These are phyloP conservation scores for Poecilia latipinna DNA, from an alignment of 2,113 vertebrate genomes.

Conservation along the genomic window DNA sequence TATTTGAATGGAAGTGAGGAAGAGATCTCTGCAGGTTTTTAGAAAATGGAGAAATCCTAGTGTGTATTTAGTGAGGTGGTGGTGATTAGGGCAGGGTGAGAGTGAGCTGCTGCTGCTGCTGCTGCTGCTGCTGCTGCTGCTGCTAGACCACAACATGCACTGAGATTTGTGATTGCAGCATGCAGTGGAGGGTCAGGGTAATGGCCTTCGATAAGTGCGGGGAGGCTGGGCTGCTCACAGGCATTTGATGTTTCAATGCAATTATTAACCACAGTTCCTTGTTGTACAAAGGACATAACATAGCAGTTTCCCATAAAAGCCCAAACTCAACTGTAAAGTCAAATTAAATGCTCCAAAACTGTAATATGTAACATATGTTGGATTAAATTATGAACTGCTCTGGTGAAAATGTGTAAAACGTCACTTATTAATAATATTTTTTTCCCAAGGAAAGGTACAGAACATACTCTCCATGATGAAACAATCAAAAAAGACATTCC, in stretches of 20 bases:
- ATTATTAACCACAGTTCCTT: too few species aligned
- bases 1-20: background rate
- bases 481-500: too few species aligned
- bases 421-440: too few species aligned
- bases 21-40: background rate
- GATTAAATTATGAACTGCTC: too few species aligned
- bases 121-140: background rate
- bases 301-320: too few species aligned
- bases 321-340: too few species aligned
- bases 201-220: constrained; percentile 22
- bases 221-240: constrained; percentile 43
- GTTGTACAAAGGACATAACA: too few species aligned
- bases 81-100: constrained; percentile 18
- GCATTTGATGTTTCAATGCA: constrained; percentile 19
- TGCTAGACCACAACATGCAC: constrained; percentile 39
- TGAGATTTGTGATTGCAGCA: constrained; percentile 58
- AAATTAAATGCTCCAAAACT: too few species aligned
- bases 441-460: too few species aligned
- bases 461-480: too few species aligned
- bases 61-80: constrained; percentile 44
- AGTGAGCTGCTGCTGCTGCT: constrained; percentile 19
- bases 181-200: constrained; percentile 36
- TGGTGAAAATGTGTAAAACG: too few species aligned
- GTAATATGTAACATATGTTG: too few species aligned
- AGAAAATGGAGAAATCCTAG: constrained; percentile 25